phyloP scores from a whole-genome alignment of 2,797 vertebrate species.

The Naso thynnoides region DNA sequence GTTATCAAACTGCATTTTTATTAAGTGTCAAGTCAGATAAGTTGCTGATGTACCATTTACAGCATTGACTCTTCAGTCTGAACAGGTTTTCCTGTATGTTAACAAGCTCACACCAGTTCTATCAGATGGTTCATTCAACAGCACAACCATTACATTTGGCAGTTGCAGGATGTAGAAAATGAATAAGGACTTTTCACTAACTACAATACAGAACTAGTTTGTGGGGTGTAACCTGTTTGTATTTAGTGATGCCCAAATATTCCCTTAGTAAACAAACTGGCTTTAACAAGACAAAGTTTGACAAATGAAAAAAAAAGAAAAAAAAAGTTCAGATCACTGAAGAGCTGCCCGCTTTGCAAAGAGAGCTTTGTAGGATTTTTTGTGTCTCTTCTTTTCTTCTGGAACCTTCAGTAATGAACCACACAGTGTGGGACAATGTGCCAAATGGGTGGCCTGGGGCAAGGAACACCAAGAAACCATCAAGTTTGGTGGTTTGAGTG shows the following conservation, averaged over 20 bases:
- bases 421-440: constrained; percentile 65
- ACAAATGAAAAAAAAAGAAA: constrained; percentile 21
- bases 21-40: background rate
- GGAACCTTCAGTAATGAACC: constrained; percentile 66
- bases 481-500: constrained; percentile 81
- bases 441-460: constrained; percentile 76
- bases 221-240: background rate
- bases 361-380: constrained; percentile 11
- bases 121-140: background rate
- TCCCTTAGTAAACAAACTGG: background rate
- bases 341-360: too few relatives aligned
- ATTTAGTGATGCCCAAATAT: background rate
- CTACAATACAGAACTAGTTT: background rate
- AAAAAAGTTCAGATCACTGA: too few relatives aligned
- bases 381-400: constrained; percentile 43
- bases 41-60: background rate
- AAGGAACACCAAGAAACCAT: constrained; percentile 85
- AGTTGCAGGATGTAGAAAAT: background rate
- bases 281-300: background rate
- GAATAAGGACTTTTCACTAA: background rate
- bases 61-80: background rate
- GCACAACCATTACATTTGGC: background rate
- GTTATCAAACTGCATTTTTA: background rate
- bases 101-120: background rate
- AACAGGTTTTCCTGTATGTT: background rate